Percentiles rank a stretch among this genome's conserved stretches.
phyloP scores from a whole-genome alignment of 2,113 vertebrate species.

The Saguinus midas region DNA sequence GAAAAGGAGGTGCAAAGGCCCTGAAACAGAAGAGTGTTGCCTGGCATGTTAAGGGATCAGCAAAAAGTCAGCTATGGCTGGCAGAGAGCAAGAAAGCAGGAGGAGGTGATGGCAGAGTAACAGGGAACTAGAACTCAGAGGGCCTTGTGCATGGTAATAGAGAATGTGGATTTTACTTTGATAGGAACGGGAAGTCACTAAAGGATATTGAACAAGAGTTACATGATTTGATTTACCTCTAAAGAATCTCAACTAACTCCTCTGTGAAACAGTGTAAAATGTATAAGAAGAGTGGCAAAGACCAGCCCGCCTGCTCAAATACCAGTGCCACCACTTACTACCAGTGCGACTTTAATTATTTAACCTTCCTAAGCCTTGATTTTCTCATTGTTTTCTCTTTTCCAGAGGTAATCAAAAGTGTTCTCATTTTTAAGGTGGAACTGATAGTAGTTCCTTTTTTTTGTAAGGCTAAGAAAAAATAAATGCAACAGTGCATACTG shows the following conservation, averaged over 20 bases:
- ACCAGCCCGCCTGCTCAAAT: not conserved
- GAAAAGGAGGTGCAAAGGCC: not conserved
- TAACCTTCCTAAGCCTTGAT: not conserved
- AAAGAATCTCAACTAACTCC: not conserved
- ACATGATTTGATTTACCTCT: not conserved
- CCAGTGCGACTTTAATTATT: not conserved
- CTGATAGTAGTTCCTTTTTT: not conserved
- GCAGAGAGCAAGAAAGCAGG: not conserved
- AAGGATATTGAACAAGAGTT: not conserved
- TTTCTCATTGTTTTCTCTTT: not conserved
- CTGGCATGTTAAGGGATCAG: not conserved
- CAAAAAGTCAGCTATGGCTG: not conserved
- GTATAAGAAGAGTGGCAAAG: not conserved
- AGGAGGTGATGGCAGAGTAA: not conserved
- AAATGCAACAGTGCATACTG: not conserved
- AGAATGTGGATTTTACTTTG: not conserved
- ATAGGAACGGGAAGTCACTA: not conserved
- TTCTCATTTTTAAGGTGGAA: not conserved
- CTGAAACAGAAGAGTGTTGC: not conserved
- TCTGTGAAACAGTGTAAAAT: not conserved
- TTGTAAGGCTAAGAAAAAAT: not conserved
- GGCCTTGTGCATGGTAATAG: not conserved
- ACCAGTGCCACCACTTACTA: not conserved
- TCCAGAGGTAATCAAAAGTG: too few species aligned
- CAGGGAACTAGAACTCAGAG: not conserved